Base-by-base conservation (phyloP, 2,797 vertebrate genomes). In the Argyrosomus regius region DNA sequence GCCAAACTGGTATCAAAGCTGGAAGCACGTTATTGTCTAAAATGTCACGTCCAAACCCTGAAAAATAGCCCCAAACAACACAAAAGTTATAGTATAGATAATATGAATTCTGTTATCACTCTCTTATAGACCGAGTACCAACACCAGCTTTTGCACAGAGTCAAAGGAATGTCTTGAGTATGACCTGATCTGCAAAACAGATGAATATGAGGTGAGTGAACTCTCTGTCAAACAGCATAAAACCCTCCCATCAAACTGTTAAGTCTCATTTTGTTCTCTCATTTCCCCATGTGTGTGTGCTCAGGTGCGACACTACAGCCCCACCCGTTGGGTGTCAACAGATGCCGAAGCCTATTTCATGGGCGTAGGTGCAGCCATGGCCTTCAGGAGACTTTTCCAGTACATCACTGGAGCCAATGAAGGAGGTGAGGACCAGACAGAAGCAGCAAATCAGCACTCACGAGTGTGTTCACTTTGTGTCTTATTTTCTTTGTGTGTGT, bases 341-440 rank as follows among this genome's bases (percentile, higher is more conserved):
- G 95, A 96, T 4, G 94, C 95, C 0, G 94, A 96, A 61, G 94
- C 95, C 11, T 95, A 95, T 69, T 94, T 96, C 50, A 95, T 96
- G 93, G 96, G 95, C 0, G 95, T 95, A 35, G 95, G 95, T 6
- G 94, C 93, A 18, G 94, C 95, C 49, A 92, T 96, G 93, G 96
- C 95, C 54, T 96, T 96, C 90, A 94, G 93, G 89, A 95, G 93
- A 45, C 95, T 96, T 26, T 96, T 95, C 89, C 94, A 95, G 85
- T 96, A 96, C 83, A 96, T 96, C 84, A 93, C 92, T 0, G 95
- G 96, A 63, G 92, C 89, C 57, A 96, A 96, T 1, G 80, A 93
- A 50, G 90, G 65, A 76, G 95, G 95, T 95, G 13, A 78, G 65
- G 8, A 39, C 6, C 10, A 7, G 13, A 20, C 5, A 14, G 35